Evolutionary conservation across 1,140 invertebrate genomes (phyloP).

Genomic region (Notospermus geniculatus): DNA sequence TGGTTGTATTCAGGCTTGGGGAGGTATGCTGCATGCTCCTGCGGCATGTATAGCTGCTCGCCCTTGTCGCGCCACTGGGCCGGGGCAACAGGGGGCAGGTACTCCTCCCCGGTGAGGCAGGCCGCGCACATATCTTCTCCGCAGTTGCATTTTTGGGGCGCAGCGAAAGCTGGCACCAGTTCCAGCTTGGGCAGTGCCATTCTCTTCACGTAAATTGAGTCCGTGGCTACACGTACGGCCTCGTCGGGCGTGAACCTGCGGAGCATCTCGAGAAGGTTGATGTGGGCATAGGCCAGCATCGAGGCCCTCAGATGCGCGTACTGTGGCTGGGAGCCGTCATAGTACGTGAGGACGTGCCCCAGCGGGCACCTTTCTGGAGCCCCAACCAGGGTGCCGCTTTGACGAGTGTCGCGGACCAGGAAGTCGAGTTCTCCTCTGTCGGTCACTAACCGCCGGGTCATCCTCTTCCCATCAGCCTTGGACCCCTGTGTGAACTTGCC

Average conservation of each 20-base stretch:
- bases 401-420: constrained; percentile 13
- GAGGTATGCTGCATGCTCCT: too few relatives aligned
- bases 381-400: constrained; percentile 14
- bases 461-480: constrained; percentile 12
- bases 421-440: constrained; percentile 17
- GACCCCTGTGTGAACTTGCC: constrained; percentile 19
- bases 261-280: constrained; percentile 18
- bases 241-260: constrained; percentile 5
- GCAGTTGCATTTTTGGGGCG: too few relatives aligned
- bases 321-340: constrained; percentile 13
- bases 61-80: too few relatives aligned
- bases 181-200: too few relatives aligned
- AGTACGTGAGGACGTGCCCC: constrained; percentile 16
- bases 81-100: too few relatives aligned
- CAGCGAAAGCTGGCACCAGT: too few relatives aligned
- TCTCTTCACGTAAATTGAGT: too few relatives aligned
- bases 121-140: too few relatives aligned
- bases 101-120: too few relatives aligned
- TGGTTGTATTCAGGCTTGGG: too few relatives aligned
- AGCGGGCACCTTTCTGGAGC: constrained; percentile 16
- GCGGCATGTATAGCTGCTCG: too few relatives aligned
- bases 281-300: constrained; percentile 23
- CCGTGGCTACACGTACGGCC: constrained; percentile 14
- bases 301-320: constrained; percentile 13
- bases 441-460: constrained; percentile 13